Evolutionary conservation across 2,113 vertebrate genomes (phyloP), one percentile per base, ranked within the genome.

Genomic region (Oryzias curvinotus): DNA sequence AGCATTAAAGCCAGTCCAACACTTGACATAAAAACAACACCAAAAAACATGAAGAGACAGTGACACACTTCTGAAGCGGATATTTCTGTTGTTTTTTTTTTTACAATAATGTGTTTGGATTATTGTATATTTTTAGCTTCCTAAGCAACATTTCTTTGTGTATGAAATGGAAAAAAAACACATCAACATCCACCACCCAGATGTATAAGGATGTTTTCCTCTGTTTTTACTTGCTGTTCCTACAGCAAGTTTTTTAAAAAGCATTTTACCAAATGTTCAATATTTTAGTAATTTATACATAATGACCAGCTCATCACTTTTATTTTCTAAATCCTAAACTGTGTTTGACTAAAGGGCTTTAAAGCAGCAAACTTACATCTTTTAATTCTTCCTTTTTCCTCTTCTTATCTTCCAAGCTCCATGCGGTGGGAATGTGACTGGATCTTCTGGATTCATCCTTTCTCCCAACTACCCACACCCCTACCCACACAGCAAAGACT

Each of bases 401-500:
- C 59, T 13, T 73, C 25, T 48, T 17, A 8, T 63, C 50, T 69
- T 43, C 74, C 69, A 87, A 99, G 97, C 97, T 88, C 97, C 97
- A 45, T 99, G 97, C 88, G 97, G 97, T 77, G 97, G 97, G 61
- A 99, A 99, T 77, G 90, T 99, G 85, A 98, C 97, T 7, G 97
- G 97, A 61, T 97, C 96, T 52, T 97, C 97, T 21, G 97, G 97
- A 57, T 98, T 98, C 88, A 97, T 99, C 88, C 94, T 99, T 36
- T 99, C 97, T 28, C 97, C 97, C 48, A 99, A 97, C 80, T 99
- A 95, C 78, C 97, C 97, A 70, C 95, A 97, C 76, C 97, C 97
- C 1, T 99, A 99, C 84, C 97, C 97, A 0, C 97, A 98, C 64
- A 98, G 97, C 90, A 96, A 98, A 78, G 97, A 99, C 78, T 99